These are phyloP conservation scores for Albula goreensis DNA, from an alignment of 2,113 vertebrate genomes.

Conservation along the genomic window DNA sequence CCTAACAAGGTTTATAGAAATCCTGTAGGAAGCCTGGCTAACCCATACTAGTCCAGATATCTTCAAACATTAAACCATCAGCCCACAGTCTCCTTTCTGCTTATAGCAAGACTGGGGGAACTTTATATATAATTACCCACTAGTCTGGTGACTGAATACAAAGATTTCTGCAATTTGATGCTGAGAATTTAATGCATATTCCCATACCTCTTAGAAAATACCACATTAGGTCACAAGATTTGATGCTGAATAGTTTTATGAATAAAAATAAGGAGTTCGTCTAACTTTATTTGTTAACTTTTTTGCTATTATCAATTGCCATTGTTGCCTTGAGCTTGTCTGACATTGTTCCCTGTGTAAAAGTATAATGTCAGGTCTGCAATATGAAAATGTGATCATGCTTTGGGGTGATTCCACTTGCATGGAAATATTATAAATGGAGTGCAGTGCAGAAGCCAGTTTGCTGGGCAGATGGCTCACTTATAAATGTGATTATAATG, in stretches of 20 bases:
- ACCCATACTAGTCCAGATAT: not conserved
- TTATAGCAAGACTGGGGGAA: not conserved
- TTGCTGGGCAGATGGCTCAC: constrained; percentile 2
- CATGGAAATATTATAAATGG: constrained; percentile 1
- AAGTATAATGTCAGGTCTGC: not conserved
- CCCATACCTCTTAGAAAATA: not conserved
- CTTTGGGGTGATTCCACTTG: constrained; percentile 12
- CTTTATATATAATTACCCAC: not conserved
- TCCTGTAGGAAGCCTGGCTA: not conserved
- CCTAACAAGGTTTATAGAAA: too few relatives aligned
- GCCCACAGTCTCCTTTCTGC: not conserved
- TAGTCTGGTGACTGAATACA: not conserved
- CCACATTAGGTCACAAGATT: not conserved
- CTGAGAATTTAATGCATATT: not conserved
- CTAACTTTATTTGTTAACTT: not conserved
- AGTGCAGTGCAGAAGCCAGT: not conserved
- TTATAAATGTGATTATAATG: constrained; percentile 3
- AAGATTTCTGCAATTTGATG: not conserved
- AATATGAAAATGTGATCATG: not conserved
- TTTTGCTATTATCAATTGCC: not conserved
- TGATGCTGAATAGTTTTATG: not conserved
- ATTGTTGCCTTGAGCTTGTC: too few relatives aligned
- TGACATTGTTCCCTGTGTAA: not conserved
- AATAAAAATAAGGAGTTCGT: not conserved
- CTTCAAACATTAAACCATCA: not conserved